Base-by-base conservation (phyloP, 2,888 invertebrate species). In the Cerceris ruficornis region DNA sequence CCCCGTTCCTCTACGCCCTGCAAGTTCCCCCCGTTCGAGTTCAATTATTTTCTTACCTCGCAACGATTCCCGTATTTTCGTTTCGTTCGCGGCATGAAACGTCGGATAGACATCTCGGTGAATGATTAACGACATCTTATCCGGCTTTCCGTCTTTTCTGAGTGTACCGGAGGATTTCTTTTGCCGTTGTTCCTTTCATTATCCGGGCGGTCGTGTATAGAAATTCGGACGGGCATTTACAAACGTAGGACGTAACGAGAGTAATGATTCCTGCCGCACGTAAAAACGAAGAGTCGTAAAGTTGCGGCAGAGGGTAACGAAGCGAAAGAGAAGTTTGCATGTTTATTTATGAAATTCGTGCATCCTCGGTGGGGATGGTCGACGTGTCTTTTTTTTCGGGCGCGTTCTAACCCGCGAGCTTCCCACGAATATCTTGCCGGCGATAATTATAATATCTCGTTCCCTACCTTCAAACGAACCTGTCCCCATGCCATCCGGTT, bases 81-180 rank as follows among this genome's bases (percentile, higher is more conserved):
- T 77, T 79, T 77, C 69, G 72, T 66, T 69, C 77, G 49, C 69
- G 71, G 62, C 64, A 55, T 65, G 77, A n/a, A 17, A 62, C 66
- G 58, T 72, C 77, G 28, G 73, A 77, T 73, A 69, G 17, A 17
- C 77, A 79, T 79, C 79, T 50, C 7, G 9, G 55, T 28, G 72
- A 62, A 79, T 77, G 79, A 79, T 79, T 79, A 79, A 79, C 69
- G 69, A 28, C 17, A 13, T n/a, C 54, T 77, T 79, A 79, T 79
- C 76, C 54, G 55, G 46, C 59, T 39, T 64, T 50, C 52, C 49
- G 55, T 49, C 52, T 58, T 42, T 14, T 41, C 15, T 5, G 11
- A 15, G 39, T 41, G 43, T 62, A 68, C 41, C 52, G 50, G 39
- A n/a, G 62, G 61, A 50, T 46, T 58, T 49, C 58, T 58, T 54